Base-by-base conservation (phyloP, 2,113 vertebrate species). In the Xyliphius kryptos region DNA sequence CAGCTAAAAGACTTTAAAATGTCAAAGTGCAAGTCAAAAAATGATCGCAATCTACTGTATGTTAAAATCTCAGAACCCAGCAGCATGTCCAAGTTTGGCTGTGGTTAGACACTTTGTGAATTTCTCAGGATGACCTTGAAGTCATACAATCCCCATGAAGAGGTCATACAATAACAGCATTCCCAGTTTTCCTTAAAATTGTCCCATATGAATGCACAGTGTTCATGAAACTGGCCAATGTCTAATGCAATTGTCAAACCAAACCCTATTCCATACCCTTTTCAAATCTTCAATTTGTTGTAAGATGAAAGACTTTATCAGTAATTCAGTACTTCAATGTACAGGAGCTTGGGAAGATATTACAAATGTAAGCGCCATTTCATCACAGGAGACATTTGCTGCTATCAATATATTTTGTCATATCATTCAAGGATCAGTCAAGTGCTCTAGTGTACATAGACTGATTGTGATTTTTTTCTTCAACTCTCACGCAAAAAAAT, bases 21-120 rank as follows among this genome's bases (percentile, higher is more conserved):
- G n/a, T n/a, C 26, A 65, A 14, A 56, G 63, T 16, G 16, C 16
- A 11, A 47, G 53, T 36, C 9, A n/a, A 65, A 19, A n/a, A 56
- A 56, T 49, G 32, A 38, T 40, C 56, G 63, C 52, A 56, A 65
- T 65, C 43, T n/a, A n/a, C n/a, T n/a, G n/a, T 56, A n/a, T 56
- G 52, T 21, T 48, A 38, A 22, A 56, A 49, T n/a, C 2, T n/a
- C n/a, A n/a, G n/a, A n/a, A n/a, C n/a, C n/a, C n/a, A n/a, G n/a
- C 17, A 37, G 32, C 26, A 55, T 20, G 53, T 49, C 53, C 63
- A 21, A 49, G 46, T 65, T 65, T 65, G 63, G 63, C 56, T 56
- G 26, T 36, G 19, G 16, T 13, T 15, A 65, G 53, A 12, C 11
- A 12, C 26, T 9, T 56, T 48, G 17, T 49, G 63, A 64, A 64